Base-by-base conservation (phyloP, 2,797 vertebrate species). In the Danio jaintianensis region DNA sequence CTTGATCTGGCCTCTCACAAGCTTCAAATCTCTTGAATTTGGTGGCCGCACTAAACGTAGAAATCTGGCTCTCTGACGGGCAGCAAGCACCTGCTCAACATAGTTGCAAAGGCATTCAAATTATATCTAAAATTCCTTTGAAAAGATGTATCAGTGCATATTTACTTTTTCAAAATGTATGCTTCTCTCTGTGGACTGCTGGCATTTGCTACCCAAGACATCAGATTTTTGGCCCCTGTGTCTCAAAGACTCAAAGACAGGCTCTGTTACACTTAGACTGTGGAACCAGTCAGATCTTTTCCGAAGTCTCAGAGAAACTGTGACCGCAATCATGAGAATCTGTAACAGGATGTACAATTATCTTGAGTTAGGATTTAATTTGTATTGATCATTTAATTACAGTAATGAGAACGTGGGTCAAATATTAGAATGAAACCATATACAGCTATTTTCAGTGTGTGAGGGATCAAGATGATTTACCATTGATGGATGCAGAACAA, bases 401-500 rank as follows among this genome's bases (percentile, higher is more conserved):
- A 42, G 38, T 4, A 40, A 63, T 38, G 29, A 50, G 67, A 48
- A 52, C 8, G 5, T 22, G 5, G 3, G 29, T 40, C 13, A 55
- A 29, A 52, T 76, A 55, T 55, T 7, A 53, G 29, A 45, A 43
- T 55, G 5, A 36, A 43, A 45, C 38, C 18, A 58, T 61, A 50
- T 42, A 50, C n/a, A 47, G 29, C 20, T n/a, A 58, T 58, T 16
- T 18, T 53, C n/a, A 71, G 3, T 22, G 12, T 55, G 12, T 77
- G 52, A 0, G 4, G 12, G 29, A 47, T 45, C 52, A 48, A 43
- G 8, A 18, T 47, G 68, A 47, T 61, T 88, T 91, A 95, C 95
- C 93, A 90, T 29, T 0, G 86, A 75, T 9, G 96, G 95, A 79
- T 96, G 95, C 75, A 94, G 86, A 85, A 94, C 16, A 79, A 95